Evolutionary conservation across 2,113 vertebrate species (phyloP).

Genomic region (Saguinus midas): DNA sequence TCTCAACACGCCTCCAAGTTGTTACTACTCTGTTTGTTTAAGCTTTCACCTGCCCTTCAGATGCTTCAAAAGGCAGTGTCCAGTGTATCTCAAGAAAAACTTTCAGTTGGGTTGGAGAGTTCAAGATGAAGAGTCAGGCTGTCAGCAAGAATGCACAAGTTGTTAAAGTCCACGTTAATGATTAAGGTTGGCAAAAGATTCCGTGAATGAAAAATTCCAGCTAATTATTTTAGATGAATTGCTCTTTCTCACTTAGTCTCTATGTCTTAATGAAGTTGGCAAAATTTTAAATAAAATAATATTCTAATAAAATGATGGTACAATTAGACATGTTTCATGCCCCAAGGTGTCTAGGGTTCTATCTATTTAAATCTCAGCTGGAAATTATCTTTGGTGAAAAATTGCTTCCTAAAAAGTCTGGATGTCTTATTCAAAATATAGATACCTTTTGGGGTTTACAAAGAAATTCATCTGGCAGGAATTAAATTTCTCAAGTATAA

Average conservation of each 20-base stretch:
- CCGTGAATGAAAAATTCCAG: slow-evolving; percentile 2
- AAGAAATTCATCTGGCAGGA: slow-evolving; percentile 25
- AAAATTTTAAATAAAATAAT: slow-evolving; percentile 59
- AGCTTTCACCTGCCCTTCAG: background rate
- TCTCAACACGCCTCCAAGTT: background rate
- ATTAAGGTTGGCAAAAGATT: slow-evolving; percentile 38
- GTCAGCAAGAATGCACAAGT: background rate
- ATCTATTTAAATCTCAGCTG: slow-evolving; percentile 42
- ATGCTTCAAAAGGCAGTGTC: background rate
- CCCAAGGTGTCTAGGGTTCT: background rate
- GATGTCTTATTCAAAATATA: slow-evolving; percentile 29
- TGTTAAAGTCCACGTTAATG: slow-evolving; percentile 44
- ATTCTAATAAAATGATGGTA: slow-evolving; percentile 18
- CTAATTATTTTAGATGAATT: slow-evolving; percentile 52
- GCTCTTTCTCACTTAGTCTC: background rate
- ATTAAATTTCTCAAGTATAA: slow-evolving; percentile 23
- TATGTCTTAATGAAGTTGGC: slow-evolving; percentile 48
- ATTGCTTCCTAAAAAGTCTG: background rate
- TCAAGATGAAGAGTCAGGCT: background rate
- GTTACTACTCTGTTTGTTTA: background rate
- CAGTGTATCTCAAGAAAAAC: background rate
- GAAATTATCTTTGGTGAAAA: slow-evolving; percentile 21
- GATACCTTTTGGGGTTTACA: background rate
- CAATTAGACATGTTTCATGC: slow-evolving; percentile 43
- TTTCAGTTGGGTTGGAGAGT: background rate